Evolutionary conservation across 1,140 invertebrate genomes (phyloP).

Genomic region (Batillaria attramentaria): DNA sequence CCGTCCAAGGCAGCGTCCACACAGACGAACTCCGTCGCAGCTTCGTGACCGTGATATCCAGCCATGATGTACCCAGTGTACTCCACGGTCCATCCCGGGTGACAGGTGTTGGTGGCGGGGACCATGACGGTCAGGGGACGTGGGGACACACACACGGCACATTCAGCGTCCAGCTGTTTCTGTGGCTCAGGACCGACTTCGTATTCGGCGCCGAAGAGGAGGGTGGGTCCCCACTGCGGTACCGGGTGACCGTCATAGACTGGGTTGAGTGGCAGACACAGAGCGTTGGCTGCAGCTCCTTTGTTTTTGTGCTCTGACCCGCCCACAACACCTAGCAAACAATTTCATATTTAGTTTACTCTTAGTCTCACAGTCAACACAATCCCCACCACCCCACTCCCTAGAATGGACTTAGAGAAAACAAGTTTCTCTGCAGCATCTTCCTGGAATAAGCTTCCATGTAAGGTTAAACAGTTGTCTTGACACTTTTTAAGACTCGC

Average conservation of each 20-base stretch:
- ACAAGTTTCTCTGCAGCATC: too few relatives aligned
- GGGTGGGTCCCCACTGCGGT: background rate
- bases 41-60: background rate
- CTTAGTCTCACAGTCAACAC: too few relatives aligned
- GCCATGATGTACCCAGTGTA: conserved; percentile 37
- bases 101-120: conserved; percentile 33
- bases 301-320: background rate
- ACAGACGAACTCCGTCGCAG: too few relatives aligned
- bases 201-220: background rate
- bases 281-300: background rate
- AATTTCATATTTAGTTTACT: background rate
- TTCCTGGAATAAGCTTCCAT: too few relatives aligned
- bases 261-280: background rate
- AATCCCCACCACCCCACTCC: too few relatives aligned
- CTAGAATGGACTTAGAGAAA: too few relatives aligned
- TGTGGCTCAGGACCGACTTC: background rate
- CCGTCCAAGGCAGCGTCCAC: too few relatives aligned
- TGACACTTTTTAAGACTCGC: too few relatives aligned
- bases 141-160: conserved; percentile 27
- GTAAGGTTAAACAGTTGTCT: too few relatives aligned
- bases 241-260: background rate
- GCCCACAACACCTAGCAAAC: background rate
- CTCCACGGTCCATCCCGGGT: conserved; percentile 40
- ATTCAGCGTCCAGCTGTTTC: conserved; percentile 11
- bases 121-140: conserved; percentile 11